A percentile compares a stretch with the other conserved stretches of the same genome.
phyloP scores from a whole-genome alignment of 2,888 invertebrate species.

The Apoda limacodes region DNA sequence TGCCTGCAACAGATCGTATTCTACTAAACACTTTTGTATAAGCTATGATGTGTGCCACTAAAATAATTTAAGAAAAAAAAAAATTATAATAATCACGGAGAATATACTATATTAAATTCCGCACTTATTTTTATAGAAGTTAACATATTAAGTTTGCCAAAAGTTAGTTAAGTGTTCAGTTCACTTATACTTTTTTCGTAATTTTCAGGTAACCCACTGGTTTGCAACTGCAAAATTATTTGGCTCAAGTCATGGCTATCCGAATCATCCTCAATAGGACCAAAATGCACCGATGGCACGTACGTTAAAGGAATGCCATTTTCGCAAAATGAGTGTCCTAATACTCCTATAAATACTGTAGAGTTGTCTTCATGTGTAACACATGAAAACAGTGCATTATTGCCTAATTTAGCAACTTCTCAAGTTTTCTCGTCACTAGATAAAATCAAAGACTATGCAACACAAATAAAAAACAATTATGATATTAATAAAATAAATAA shows the following conservation, averaged over 20 bases:
- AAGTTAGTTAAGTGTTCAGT: no score
- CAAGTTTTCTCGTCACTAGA: conserved; percentile 71
- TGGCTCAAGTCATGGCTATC: conserved; percentile 88
- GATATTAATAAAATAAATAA: conserved; percentile 58
- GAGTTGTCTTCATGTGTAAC: conserved; percentile 70
- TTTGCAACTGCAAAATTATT: conserved; percentile 83
- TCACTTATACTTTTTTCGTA: conserved; percentile 2
- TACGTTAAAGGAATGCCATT: conserved; percentile 79
- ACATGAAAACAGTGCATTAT: conserved; percentile 77
- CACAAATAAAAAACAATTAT: conserved; percentile 52
- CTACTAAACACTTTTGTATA: no score
- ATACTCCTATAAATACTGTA: conserved; percentile 52
- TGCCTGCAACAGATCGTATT: no score
- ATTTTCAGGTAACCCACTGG: conserved; percentile 81
- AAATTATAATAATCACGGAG: no score
- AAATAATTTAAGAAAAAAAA: no score
- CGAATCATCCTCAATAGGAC: conserved; percentile 80
- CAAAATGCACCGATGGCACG: conserved; percentile 83
- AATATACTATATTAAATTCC: no score
- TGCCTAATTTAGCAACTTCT: conserved; percentile 64
- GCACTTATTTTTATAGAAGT: no score
- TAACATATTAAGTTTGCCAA: no score
- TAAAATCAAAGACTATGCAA: conserved; percentile 60
- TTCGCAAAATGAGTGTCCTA: conserved; percentile 75
- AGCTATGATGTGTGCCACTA: no score